Conservation (phyloP, 2,113 vertebrate genomes). For the Melanostigma gelatinosum region DNA sequence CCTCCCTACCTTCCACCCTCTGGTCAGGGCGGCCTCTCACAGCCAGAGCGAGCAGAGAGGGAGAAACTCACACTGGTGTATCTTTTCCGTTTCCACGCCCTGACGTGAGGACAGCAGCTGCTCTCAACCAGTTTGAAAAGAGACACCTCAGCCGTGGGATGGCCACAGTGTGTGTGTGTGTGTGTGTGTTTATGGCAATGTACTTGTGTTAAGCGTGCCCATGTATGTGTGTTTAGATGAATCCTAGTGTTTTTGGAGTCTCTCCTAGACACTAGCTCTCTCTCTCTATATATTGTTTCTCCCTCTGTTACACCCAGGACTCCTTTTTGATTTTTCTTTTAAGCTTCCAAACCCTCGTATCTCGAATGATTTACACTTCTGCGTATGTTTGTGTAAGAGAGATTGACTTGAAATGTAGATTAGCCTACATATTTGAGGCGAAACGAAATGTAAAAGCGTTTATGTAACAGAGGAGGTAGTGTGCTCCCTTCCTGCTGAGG, state of each 20-base stretch:
- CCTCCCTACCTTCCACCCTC: constrained; percentile 73
- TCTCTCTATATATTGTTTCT: constrained; percentile 25
- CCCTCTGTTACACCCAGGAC: not conserved
- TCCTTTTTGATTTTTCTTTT: not conserved
- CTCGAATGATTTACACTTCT: constrained; percentile 1
- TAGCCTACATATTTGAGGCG: constrained; percentile 23
- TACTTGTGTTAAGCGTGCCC: not conserved
- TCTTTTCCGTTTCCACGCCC: constrained; percentile 63
- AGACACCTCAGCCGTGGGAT: constrained; percentile 52
- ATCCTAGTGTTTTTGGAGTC: constrained; percentile 7
- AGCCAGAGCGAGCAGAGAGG: constrained; percentile 45
- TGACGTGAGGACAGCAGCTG: constrained; percentile 78
- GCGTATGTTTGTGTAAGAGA: not conserved
- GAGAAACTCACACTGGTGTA: constrained; percentile 54
- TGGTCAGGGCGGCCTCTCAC: constrained; percentile 64
- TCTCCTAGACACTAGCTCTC: not conserved
- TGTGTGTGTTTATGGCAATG: constrained; percentile 26
- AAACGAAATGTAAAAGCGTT: constrained; percentile 35
- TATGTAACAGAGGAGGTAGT: constrained; percentile 43
- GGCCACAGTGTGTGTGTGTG: constrained; percentile 18
- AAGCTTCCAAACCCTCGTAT: constrained; percentile 1
- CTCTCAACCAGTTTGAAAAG: constrained; percentile 65
- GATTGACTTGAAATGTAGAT: constrained; percentile 21
- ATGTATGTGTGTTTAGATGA: constrained; percentile 29
- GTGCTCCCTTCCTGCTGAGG: constrained; percentile 57